Evolutionary conservation across 2,113 vertebrate genomes (phyloP).

Genomic region (Jacana jacana): DNA sequence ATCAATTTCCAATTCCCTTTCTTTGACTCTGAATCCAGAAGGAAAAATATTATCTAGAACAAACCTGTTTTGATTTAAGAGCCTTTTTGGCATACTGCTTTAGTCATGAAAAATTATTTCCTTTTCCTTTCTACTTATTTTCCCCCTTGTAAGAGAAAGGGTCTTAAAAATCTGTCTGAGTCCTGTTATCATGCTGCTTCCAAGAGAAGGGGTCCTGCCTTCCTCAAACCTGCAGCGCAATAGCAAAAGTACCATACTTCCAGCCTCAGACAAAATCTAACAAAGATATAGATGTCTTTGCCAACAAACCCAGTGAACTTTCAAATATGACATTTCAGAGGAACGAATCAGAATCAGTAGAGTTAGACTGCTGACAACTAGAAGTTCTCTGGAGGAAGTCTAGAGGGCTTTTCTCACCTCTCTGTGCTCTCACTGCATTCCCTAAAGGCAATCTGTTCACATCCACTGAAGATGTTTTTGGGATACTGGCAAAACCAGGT

Average conservation of each 20-base stretch:
- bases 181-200: neutral
- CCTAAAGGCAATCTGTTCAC: neutral
- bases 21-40: neutral
- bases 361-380: neutral
- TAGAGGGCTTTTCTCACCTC: neutral
- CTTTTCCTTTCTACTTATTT: neutral
- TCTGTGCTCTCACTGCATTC: neutral
- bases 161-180: neutral
- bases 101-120: neutral
- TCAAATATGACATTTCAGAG: slow-evolving; percentile 43
- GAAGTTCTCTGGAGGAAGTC: neutral
- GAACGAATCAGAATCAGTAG: neutral
- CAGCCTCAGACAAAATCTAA: neutral
- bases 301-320: slow-evolving; percentile 35
- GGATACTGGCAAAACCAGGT: neutral
- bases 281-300: neutral
- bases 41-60: neutral
- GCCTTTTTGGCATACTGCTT: neutral
- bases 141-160: neutral
- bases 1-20: neutral
- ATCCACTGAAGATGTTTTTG: neutral
- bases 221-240: neutral
- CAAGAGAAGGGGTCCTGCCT: neutral
- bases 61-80: neutral
- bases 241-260: neutral